Evolutionary conservation across 2,113 vertebrate species (phyloP).

Genomic region (Delphinus delphis): DNA sequence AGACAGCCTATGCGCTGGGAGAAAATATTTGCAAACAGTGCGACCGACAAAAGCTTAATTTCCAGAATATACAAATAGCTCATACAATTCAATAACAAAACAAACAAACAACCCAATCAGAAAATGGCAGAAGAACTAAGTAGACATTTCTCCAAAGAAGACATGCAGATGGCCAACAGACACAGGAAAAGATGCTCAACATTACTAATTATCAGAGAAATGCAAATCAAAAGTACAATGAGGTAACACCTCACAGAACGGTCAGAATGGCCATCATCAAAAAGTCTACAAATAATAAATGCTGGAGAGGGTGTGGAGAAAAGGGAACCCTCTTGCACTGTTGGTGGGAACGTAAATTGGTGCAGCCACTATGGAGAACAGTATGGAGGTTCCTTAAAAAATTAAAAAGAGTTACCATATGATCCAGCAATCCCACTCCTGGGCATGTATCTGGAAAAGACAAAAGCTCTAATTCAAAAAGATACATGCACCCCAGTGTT

Average conservation of each 20-base stretch:
- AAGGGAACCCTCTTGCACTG: not conserved
- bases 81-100: not conserved
- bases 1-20: not conserved
- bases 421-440: not conserved
- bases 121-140: not conserved
- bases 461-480: not conserved
- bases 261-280: too few species aligned
- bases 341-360: not conserved
- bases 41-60: not conserved
- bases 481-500: not conserved
- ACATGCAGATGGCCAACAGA: not conserved
- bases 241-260: too few species aligned
- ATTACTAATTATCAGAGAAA: not conserved
- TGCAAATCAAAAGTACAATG: not conserved
- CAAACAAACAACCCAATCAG: not conserved
- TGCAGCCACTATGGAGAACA: not conserved
- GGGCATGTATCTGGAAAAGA: not conserved
- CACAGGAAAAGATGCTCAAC: not conserved
- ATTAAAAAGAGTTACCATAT: not conserved
- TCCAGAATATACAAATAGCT: not conserved
- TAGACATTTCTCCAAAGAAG: not conserved
- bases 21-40: not conserved
- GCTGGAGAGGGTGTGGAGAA: not conserved
- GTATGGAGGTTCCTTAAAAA: not conserved
- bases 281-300: too few species aligned